A percentile compares a stretch with the other conserved stretches of the same genome.
phyloP scores from a whole-genome alignment of 2,888 invertebrate genomes.

The Ormyrus labotus region DNA sequence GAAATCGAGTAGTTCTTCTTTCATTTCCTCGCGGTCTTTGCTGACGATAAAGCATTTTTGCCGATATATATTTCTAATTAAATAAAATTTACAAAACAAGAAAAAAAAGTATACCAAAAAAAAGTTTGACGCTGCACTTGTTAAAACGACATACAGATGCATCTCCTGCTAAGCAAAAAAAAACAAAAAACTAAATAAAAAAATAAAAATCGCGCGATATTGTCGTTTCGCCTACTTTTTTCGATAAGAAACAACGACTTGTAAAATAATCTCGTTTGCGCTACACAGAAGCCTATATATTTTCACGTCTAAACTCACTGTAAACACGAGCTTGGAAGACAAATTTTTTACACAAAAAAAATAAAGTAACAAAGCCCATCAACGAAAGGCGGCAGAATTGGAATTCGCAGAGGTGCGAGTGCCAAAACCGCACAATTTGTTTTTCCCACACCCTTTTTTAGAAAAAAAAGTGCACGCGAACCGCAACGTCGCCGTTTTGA shows the following conservation, averaged over 20 bases:
- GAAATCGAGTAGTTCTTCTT: constrained; percentile 38
- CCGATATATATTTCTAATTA: constrained; percentile 35
- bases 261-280: constrained; percentile 35
- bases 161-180: constrained; percentile 5
- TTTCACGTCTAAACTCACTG: constrained; percentile 37
- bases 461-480: constrained; percentile 20
- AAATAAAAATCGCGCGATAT: constrained; percentile 24
- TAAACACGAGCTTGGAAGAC: constrained; percentile 30
- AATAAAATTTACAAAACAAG: neutral
- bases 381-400: constrained; percentile 4
- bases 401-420: neutral
- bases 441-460: neutral
- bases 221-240: constrained; percentile 44
- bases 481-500: constrained; percentile 27
- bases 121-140: constrained; percentile 38
- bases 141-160: constrained; percentile 45
- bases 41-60: neutral
- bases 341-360: constrained; percentile 37
- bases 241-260: neutral
- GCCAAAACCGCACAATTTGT: neutral
- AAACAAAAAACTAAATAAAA: neutral
- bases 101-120: constrained; percentile 25
- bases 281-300: constrained; percentile 41
- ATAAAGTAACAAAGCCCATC: neutral
- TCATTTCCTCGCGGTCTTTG: neutral